A percentile compares a stretch with the other conserved stretches of the same genome.
Conservation (phyloP, 1,140 invertebrate genomes). For the Drosophila sulfurigaster region DNA sequence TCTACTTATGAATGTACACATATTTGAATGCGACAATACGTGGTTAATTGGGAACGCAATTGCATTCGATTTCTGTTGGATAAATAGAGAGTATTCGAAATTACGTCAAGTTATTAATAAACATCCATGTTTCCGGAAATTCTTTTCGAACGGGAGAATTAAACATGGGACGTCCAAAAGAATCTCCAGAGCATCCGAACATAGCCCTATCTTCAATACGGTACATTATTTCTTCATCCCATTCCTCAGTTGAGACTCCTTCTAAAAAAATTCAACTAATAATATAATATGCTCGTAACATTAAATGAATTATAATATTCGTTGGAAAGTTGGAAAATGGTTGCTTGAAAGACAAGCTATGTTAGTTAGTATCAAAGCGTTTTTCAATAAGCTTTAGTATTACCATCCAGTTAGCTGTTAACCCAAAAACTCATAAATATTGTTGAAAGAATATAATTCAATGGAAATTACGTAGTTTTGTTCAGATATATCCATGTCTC, state of each 20-base stretch:
- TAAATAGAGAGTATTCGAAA: neutral
- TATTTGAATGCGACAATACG: no score
- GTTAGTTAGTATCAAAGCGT: neutral
- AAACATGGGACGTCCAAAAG: no score
- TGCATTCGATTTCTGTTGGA: no score
- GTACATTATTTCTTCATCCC: no score
- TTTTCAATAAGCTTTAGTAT: neutral
- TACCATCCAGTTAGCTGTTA: neutral
- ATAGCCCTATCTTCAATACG: no score
- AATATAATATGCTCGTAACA: neutral
- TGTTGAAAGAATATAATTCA: neutral
- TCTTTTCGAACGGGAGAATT: neutral
- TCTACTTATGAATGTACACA: no score
- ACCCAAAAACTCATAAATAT: neutral
- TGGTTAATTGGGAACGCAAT: no score
- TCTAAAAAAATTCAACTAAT: neutral
- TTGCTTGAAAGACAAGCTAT: neutral
- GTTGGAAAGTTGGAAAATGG: neutral
- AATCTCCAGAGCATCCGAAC: no score
- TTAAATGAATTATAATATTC: neutral
- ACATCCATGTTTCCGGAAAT: slow-evolving; percentile 36
- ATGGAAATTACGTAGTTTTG: neutral
- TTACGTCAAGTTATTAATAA: neutral
- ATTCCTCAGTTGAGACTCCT: neutral
- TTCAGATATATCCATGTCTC: slow-evolving; percentile 47